Evolutionary conservation across 2,797 vertebrate genomes (phyloP), one percentile per base, ranked within the genome.

Genomic region (Fundulus diaphanus): DNA sequence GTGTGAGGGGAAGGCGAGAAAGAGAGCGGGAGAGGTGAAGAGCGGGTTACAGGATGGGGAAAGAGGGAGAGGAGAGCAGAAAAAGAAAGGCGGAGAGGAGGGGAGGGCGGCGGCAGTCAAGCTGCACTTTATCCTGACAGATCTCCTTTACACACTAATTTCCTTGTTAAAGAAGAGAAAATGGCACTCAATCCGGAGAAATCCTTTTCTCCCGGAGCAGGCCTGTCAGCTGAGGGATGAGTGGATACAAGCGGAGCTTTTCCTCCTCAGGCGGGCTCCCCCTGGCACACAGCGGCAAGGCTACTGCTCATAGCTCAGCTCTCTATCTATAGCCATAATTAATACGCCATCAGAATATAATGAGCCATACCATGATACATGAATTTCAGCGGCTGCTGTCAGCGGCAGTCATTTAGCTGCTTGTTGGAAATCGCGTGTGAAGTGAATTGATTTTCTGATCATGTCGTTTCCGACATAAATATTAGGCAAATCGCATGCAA

Each of bases 121-220:
- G 90, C 92, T 82, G 88, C 88, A 93, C 88, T 92, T 93, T 95
- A 95, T 95, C 94, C 93, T 95, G 94, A 95, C 94, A 95, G 94
- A 95, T 95, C 94, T 95, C 94, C 94, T 94, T 95, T 95, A 95
- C 94, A 92, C 85, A 89, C 92, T 92, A 86, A 93, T 91, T 92
- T 95, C 90, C 94, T 84, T 95, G 92, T 95, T 89, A 85, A 91
- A 93, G 93, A 94, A 95, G 92, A 95, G 93, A 93, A 94, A 95
- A 95, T 94, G 79, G 84, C 89, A 92, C 80, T 93, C 89, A 92
- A 95, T 87, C 84, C 67, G 22, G 86, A 77, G 5, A 89, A 91
- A 82, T 94, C 91, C 88, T 91, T 93, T 87, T 91, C 85, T 91
- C 79, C 92, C 88, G 91, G 90, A 93, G 93, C 93, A 90, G 76